phyloP scores from a whole-genome alignment of 2,113 vertebrate species.

The Ariopsis seemanni region DNA sequence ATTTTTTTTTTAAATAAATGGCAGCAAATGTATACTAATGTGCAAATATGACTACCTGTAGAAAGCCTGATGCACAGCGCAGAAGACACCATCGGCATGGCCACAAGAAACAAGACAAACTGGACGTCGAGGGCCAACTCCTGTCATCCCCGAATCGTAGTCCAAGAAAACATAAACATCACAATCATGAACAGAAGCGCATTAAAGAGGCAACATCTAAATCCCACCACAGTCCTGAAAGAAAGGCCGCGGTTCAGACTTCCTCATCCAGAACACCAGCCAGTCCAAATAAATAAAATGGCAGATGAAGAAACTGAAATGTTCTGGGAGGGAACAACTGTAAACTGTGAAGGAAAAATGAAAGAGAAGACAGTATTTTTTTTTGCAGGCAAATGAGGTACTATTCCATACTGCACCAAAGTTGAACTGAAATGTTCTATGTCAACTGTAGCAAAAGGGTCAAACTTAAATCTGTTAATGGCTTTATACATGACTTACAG shows the following conservation, averaged over 20 bases:
- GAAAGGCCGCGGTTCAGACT: constrained; percentile 13
- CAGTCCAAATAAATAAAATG: neutral
- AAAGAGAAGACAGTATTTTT: neutral
- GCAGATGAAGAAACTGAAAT: neutral
- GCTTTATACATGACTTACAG: neutral
- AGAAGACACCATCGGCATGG: constrained; percentile 37
- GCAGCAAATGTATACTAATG: neutral
- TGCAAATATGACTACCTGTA: neutral
- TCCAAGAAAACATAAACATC: constrained; percentile 33
- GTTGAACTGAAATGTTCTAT: neutral
- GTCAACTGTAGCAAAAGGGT: neutral
- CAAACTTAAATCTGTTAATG: neutral
- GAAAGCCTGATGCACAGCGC: constrained; percentile 18
- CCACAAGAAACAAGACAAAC: constrained; percentile 37
- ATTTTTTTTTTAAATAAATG: neutral
- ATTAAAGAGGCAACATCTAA: constrained; percentile 21
- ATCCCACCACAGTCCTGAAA: constrained; percentile 37
- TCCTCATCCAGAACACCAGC: constrained; percentile 4
- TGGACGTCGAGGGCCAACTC: constrained; percentile 21
- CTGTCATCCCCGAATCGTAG: constrained; percentile 6
- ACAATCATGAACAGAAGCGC: constrained; percentile 30
- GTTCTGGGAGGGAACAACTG: neutral
- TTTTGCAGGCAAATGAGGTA: neutral
- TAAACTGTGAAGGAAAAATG: neutral
- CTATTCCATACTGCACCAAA: neutral